A percentile compares a stretch with the other conserved stretches of the same genome.
Evolutionary conservation across 2,888 invertebrate genomes (phyloP).

Genomic region (Buathra laborator): DNA sequence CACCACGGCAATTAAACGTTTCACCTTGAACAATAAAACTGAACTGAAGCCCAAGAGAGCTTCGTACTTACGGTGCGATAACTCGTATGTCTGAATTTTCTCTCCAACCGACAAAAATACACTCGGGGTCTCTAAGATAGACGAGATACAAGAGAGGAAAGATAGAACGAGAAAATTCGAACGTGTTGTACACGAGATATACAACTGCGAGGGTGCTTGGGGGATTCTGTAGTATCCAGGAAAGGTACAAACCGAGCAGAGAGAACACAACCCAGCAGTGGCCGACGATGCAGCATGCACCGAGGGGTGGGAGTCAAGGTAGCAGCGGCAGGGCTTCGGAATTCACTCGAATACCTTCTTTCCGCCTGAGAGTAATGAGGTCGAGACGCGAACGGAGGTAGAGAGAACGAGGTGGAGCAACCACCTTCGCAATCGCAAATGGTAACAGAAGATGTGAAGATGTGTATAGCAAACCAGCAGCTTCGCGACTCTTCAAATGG

Average conservation of each 20-base stretch:
- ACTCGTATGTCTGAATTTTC: conserved; percentile 5
- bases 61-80: conserved; percentile 5
- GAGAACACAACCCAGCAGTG: conserved; percentile 23
- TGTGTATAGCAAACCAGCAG: conserved; percentile 27
- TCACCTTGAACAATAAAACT: conserved; percentile 11
- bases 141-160: conserved; percentile 31
- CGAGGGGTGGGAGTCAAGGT: conserved; percentile 3
- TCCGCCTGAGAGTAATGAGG: conserved; percentile 63
- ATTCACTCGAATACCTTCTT: conserved; percentile 65
- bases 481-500: conserved; percentile 55
- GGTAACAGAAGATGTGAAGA: conserved; percentile 24
- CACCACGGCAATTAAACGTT: conserved; percentile 20
- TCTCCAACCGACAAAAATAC: conserved; percentile 44
- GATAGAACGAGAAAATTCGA: conserved; percentile 19
- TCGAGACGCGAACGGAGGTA: conserved; percentile 47
- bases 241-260: conserved; percentile 25
- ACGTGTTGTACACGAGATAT: conserved; percentile 35
- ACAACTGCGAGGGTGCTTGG: conserved; percentile 29
- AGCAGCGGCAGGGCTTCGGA: conserved; percentile 38
- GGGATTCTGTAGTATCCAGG: conserved; percentile 39
- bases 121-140: conserved; percentile 29
- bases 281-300: conserved; percentile 20
- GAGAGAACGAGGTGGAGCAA: conserved; percentile 38
- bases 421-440: conserved; percentile 30
- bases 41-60: neutral